A percentile compares a stretch with the other conserved stretches of the same genome.
These are phyloP conservation scores for Drosophila paranaensis DNA, from an alignment of 2,888 invertebrate species.

Conservation along the genomic window DNA sequence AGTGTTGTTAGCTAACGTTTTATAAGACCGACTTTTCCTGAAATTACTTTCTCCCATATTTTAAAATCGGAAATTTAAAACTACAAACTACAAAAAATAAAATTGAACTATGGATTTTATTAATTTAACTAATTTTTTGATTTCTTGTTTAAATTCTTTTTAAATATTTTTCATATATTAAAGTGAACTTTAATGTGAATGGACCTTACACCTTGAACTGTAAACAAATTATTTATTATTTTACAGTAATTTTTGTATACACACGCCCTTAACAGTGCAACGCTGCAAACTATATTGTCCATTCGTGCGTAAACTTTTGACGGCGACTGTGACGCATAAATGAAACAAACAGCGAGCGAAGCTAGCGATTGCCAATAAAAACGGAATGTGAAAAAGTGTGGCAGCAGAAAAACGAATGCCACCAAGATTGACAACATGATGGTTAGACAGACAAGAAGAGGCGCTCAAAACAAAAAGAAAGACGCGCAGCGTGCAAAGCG, in stretches of 20 bases:
- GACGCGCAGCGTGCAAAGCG: constrained; percentile 66
- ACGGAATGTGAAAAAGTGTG: constrained; percentile 50
- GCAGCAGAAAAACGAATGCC: constrained; percentile 72
- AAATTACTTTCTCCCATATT: too few relatives aligned
- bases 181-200: background rate
- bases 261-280: too few relatives aligned
- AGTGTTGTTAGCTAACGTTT: background rate
- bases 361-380: constrained; percentile 51
- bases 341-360: constrained; percentile 28
- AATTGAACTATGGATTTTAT: too few relatives aligned
- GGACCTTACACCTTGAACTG: too few relatives aligned
- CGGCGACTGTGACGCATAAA: constrained; percentile 28
- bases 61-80: background rate
- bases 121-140: too few relatives aligned
- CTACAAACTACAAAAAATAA: background rate
- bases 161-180: background rate
- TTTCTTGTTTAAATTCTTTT: too few relatives aligned
- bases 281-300: too few relatives aligned
- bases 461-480: constrained; percentile 74
- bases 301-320: constrained; percentile 37
- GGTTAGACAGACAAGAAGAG: constrained; percentile 79
- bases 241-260: background rate
- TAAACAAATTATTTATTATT: background rate
- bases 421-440: constrained; percentile 82
- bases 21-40: background rate